Conservation (phyloP, 2,113 vertebrate genomes). For the Procavia capensis region DNA sequence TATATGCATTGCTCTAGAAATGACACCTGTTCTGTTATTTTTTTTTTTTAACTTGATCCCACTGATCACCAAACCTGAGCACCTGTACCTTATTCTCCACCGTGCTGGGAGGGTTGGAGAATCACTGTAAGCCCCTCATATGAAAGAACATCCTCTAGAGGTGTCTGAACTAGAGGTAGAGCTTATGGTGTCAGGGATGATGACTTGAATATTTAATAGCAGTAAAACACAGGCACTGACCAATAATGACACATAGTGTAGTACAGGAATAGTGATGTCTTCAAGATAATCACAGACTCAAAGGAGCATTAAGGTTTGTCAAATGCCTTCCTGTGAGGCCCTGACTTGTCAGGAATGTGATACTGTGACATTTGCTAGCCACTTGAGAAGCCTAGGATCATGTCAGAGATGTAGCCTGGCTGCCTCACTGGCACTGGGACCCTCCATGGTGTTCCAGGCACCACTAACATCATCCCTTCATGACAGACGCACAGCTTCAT, state of each 20-base stretch:
- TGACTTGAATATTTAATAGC: background rate
- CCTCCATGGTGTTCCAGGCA: background rate
- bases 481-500: background rate
- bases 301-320: background rate
- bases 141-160: background rate
- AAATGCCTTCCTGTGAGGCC: background rate
- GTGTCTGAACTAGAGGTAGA: background rate
- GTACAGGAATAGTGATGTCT: background rate
- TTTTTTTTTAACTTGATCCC: background rate
- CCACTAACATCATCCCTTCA: background rate
- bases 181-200: background rate
- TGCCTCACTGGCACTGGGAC: background rate
- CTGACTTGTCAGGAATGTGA: background rate
- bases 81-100: background rate
- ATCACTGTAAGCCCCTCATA: background rate
- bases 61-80: background rate
- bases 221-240: background rate
- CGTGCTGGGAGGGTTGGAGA: background rate
- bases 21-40: background rate
- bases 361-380: background rate
- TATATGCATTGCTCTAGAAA: background rate
- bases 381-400: background rate
- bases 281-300: background rate
- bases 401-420: background rate
- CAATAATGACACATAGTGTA: background rate